Evolutionary conservation across 2,888 invertebrate species (phyloP), one percentile per base, ranked within the genome.

Genomic region (Spisula solida): DNA sequence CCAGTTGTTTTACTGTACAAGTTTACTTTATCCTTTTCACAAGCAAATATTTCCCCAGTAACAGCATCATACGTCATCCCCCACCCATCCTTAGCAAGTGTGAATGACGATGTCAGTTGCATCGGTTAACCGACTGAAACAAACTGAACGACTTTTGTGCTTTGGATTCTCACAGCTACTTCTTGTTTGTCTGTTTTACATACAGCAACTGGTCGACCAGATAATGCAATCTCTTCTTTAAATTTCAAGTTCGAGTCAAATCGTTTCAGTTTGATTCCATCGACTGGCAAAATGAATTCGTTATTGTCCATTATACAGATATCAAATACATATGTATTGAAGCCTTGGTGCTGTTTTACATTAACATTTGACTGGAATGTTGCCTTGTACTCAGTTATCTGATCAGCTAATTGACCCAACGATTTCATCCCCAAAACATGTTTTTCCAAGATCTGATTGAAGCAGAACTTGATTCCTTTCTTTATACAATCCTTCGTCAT

Each of bases 381-480:
- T 2, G 60, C 66, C 41, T 60, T 60, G 34, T 82, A 82, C n/a
- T 66, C 66, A n/a, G n/a, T 82, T 12, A 60, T 41, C n/a, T n/a
- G 56, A 56, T 66, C 82, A 1, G 31, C 82, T 29, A 82, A 41
- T 16, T 60, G 60, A 14, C 82, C 60, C 4, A 82, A n/a, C 20
- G 55, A 55, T 20, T 55, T 55, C 55, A 55, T 55, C n/a, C 41
- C 34, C 10, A 60, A 14, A 34, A 82, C 25, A n/a, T 56, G 55
- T 34, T 82, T 60, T 34, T 82, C 60, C 0, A 82, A 34, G 4
- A 34, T 41, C 48, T 31, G 56, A 29, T 82, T 60, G n/a, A 82
- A 60, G 20, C 34, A 82, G 20, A 82, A 60, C 34, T 60, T 56
- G 16, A 82, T 14, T 60, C 56, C 82, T 82, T 82, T 82, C 82